Base-by-base conservation (phyloP, 1,140 invertebrate genomes). In the Papilio xuthus region DNA sequence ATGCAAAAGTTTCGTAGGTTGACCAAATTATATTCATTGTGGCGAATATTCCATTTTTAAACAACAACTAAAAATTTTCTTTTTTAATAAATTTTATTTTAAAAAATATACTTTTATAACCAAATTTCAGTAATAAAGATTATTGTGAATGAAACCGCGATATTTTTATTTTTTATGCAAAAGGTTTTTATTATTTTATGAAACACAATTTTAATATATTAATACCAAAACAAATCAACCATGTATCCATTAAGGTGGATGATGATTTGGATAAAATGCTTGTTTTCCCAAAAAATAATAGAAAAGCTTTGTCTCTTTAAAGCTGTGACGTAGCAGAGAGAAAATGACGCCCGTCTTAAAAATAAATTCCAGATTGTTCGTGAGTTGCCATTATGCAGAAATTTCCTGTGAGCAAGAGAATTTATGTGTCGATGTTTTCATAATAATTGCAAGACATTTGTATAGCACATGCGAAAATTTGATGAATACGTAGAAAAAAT, bases 301-400 rank as follows among this genome's bases (percentile, higher is more conserved):
- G 0, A 6, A 72, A 20, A 72, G 70, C 41, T 42, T 72, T 72
- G 70, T 72, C 70, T 1, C 70, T 23, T 8, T 71, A 71, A 44
- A 6, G 13, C n/a, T 69, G 41, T 72, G 70, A 72, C 70, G 70
- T 44, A 20, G 41, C 12, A 71, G 63, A 37, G 70, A 20, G 37
- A 72, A 23, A 72, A 42, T 41, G 37, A 72, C 37, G 41, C 37
- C 70, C 3, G 18, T 70, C 67, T 41, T 70, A 20, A 18, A n/a
- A 70, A 41, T 70, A 41, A 37, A n/a, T 70, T 6, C 28, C 28
- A 69, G 63, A 56, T 56, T 56, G 53, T 56, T 26, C 8, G 18
- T 60, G 56, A 26, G 56, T 60, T 60, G 56, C 56, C 56, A 26
- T 60, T 1, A 12, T 15, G 23, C 56, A 60, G 18, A 60, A 2